Evolutionary conservation across 1,140 invertebrate species (phyloP).

Genomic region (Ctenoplectra terminalis): DNA sequence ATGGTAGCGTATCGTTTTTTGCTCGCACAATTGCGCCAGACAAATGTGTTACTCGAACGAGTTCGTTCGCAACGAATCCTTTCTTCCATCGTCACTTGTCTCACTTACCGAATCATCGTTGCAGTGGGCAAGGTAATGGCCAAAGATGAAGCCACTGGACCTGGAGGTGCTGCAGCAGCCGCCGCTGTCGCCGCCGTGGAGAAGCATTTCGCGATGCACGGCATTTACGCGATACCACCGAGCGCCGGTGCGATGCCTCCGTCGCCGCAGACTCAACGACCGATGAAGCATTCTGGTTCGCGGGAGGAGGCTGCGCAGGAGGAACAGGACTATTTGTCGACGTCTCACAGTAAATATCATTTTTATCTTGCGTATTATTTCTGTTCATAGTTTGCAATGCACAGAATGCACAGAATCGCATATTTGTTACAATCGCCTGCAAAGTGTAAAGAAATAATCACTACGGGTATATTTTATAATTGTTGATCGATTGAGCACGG

Average conservation of each 20-base stretch:
- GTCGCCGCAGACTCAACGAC: constrained; percentile 78
- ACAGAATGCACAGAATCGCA: too few relatives aligned
- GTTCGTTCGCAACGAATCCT: background rate
- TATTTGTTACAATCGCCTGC: too few relatives aligned
- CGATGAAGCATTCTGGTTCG: constrained; percentile 76
- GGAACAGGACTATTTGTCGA: constrained; percentile 79
- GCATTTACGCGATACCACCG: constrained; percentile 77
- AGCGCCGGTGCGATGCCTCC: constrained; percentile 78
- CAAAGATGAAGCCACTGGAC: constrained; percentile 76
- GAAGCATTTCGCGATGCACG: constrained; percentile 82
- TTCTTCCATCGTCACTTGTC: background rate
- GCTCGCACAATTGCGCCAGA: background rate
- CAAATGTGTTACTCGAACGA: background rate
- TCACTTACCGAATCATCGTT: constrained; percentile 21
- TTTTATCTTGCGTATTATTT: too few relatives aligned
- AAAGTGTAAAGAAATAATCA: too few relatives aligned
- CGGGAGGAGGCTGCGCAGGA: constrained; percentile 75
- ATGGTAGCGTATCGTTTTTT: background rate
- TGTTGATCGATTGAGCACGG: too few relatives aligned
- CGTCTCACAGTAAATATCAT: constrained; percentile 75
- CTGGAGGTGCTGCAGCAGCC: constrained; percentile 74
- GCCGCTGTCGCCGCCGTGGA: constrained; percentile 78
- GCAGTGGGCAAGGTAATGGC: constrained; percentile 78
- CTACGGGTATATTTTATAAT: too few relatives aligned
- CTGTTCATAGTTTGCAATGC: background rate